Percentiles rank a stretch among this genome's conserved stretches.
phyloP scores from a whole-genome alignment of 1,140 invertebrate species.

The Bombus superbus region DNA sequence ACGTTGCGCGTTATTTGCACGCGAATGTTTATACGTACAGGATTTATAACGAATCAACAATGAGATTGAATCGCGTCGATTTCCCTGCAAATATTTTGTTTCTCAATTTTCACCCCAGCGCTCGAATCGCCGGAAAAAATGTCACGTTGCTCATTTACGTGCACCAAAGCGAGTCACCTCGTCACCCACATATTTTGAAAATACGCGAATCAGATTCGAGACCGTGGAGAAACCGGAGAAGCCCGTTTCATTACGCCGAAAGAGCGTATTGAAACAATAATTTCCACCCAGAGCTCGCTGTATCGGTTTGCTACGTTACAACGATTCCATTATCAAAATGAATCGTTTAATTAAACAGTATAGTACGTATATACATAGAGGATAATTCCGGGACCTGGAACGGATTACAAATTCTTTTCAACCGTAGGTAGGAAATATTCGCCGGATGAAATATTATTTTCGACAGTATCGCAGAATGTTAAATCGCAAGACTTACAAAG shows the following conservation, averaged over 20 bases:
- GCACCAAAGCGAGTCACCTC: neutral
- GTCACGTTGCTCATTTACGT: neutral
- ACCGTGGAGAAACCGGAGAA: neutral
- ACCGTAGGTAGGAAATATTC: neutral
- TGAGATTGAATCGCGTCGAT: neutral
- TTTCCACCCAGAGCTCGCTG: neutral
- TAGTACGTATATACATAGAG: too few relatives aligned
- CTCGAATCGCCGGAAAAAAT: neutral
- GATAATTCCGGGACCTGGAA: neutral
- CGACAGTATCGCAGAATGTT: too few relatives aligned
- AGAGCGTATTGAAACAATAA: neutral
- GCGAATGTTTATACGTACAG: conserved; percentile 30
- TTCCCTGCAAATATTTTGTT: neutral
- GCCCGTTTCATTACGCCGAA: neutral
- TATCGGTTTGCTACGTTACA: neutral
- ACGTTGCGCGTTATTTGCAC: neutral
- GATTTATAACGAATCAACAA: conserved; percentile 33
- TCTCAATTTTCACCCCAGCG: neutral
- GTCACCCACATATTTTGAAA: neutral
- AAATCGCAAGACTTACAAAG: neutral
- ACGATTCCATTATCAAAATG: conserved; percentile 1
- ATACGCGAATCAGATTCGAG: neutral
- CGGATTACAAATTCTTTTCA: neutral
- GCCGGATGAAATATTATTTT: neutral
- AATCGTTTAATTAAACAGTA: conserved; percentile 11